Evolutionary conservation across 2,888 invertebrate genomes (phyloP).

Genomic region (Cynaeus angustus): DNA sequence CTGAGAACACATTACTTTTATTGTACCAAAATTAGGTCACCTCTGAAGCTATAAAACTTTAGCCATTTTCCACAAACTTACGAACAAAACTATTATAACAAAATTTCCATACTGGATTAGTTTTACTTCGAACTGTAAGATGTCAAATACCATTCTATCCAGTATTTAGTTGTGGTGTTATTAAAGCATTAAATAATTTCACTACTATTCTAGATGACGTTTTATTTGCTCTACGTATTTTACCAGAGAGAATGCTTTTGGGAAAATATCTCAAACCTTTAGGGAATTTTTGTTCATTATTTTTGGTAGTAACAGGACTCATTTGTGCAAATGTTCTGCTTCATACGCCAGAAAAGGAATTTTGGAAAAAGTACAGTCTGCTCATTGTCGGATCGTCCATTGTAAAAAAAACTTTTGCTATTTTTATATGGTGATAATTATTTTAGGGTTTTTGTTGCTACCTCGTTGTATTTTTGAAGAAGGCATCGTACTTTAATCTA

Average conservation of each 20-base stretch:
- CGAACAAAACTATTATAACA: too few relatives aligned
- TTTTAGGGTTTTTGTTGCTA: conserved; percentile 20
- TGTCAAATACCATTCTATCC: too few relatives aligned
- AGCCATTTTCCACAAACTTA: too few relatives aligned
- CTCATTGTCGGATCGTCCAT: too few relatives aligned
- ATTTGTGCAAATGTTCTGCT: background rate
- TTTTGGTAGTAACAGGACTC: background rate
- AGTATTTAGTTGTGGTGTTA: too few relatives aligned
- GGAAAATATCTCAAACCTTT: background rate
- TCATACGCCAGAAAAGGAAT: background rate
- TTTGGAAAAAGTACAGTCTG: conserved; percentile 15
- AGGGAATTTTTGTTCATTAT: background rate
- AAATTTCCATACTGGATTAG: too few relatives aligned
- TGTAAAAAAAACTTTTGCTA: too few relatives aligned
- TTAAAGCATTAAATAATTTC: background rate
- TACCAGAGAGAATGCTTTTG: background rate
- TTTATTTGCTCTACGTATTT: background rate
- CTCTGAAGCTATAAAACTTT: too few relatives aligned
- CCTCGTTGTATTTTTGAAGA: background rate
- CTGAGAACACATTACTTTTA: too few relatives aligned
- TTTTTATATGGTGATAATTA: too few relatives aligned
- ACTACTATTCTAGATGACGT: conserved; percentile 11
- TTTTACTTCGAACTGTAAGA: too few relatives aligned
- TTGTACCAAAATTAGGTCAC: too few relatives aligned
- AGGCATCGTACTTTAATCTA: background rate